A percentile compares a stretch with the other conserved stretches of the same genome.
These are phyloP conservation scores for Labeo rohita DNA, from an alignment of 2,113 vertebrate genomes.

Conservation along the genomic window DNA sequence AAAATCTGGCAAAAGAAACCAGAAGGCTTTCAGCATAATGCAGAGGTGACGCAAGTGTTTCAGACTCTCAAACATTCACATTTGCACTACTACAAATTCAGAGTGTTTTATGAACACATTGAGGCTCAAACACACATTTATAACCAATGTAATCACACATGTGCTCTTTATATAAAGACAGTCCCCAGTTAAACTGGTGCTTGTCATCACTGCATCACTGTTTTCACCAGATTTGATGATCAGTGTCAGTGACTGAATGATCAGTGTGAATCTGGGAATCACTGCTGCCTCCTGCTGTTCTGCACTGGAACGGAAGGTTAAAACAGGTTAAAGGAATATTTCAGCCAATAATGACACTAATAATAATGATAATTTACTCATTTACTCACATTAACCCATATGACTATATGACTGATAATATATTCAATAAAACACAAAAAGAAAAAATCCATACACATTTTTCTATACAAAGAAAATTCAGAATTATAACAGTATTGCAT, in stretches of 20 bases:
- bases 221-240: no score
- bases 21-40: neutral
- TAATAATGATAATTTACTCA: no score
- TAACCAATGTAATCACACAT: neutral
- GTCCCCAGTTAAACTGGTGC: neutral
- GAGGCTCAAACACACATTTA: neutral
- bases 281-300: neutral
- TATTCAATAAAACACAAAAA: no score
- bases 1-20: neutral
- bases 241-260: neutral
- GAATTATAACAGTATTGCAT: no score
- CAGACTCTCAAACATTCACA: neutral
- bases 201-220: neutral
- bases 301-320: neutral
- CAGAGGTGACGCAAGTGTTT: neutral
- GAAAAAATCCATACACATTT: no score
- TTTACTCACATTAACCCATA: no score
- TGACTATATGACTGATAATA: no score
- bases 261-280: neutral
- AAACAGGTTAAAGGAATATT: no score
- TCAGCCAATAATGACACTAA: no score
- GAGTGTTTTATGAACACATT: neutral
- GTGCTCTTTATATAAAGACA: neutral
- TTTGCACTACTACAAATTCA: no score
- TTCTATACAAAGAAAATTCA: no score